These are phyloP conservation scores for Agonopterix subpropinquella DNA, from an alignment of 2,888 invertebrate species.

Conservation along the genomic window DNA sequence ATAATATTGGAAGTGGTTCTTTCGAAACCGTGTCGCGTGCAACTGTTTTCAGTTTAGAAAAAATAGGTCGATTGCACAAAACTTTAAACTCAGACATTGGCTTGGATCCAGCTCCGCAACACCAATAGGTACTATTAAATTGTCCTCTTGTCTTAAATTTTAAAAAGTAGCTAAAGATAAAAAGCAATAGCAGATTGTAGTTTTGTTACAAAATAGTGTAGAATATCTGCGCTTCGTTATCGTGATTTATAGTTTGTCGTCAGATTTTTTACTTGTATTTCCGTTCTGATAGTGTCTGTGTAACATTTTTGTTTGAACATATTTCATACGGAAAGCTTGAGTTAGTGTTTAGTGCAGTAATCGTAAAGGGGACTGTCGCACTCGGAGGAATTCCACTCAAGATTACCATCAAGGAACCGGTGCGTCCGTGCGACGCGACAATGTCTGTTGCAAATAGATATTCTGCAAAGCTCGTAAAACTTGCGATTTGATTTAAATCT, in stretches of 20 bases:
- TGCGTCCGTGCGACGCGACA: not conserved
- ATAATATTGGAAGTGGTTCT: slow-evolving; percentile 17
- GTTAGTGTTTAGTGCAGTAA: too few species aligned
- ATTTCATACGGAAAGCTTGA: not conserved
- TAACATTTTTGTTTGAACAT: not conserved
- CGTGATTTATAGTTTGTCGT: slow-evolving; percentile 4
- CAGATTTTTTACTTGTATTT: slow-evolving; percentile 2
- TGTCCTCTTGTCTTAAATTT: slow-evolving; percentile 41
- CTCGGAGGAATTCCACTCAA: slow-evolving; percentile 44
- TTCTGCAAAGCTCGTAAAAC: not conserved
- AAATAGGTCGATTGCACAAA: slow-evolving; percentile 75
- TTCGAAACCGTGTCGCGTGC: slow-evolving; percentile 54
- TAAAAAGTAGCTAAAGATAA: slow-evolving; percentile 29
- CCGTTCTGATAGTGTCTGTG: slow-evolving; percentile 2
- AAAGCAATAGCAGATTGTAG: slow-evolving; percentile 15
- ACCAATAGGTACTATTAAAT: slow-evolving; percentile 52
- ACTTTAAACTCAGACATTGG: slow-evolving; percentile 62
- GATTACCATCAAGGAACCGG: slow-evolving; percentile 37
- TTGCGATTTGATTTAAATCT: too few species aligned
- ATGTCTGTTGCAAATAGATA: not conserved
- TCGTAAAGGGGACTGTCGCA: slow-evolving; percentile 24
- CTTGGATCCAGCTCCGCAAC: slow-evolving; percentile 56
- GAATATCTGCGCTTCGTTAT: slow-evolving; percentile 1
- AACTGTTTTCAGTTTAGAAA: slow-evolving; percentile 62
- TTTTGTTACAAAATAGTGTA: slow-evolving; percentile 13